Evolutionary conservation across 2,113 vertebrate species (phyloP).

Genomic region (Diphyllodes magnificus): DNA sequence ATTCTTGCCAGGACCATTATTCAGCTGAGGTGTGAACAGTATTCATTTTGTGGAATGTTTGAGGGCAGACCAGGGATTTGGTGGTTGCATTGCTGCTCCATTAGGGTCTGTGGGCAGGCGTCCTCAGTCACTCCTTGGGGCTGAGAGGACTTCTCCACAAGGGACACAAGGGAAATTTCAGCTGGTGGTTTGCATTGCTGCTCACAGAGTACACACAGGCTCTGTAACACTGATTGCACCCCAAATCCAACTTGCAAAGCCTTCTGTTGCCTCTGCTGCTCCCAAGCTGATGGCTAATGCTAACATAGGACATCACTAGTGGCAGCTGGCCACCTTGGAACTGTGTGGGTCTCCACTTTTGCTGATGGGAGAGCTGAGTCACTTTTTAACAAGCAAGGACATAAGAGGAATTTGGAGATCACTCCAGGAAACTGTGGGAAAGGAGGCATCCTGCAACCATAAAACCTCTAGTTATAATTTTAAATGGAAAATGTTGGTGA

Average conservation of each 20-base stretch:
- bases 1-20: background rate
- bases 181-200: background rate
- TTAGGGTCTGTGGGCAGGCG: background rate
- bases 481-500: background rate
- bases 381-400: background rate
- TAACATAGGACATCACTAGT: background rate
- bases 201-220: background rate
- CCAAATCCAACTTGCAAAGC: background rate
- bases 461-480: background rate
- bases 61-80: background rate
- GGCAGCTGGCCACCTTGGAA: background rate
- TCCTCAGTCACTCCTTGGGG: background rate
- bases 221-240: background rate
- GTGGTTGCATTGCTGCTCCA: background rate
- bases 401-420: background rate
- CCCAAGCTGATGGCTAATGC: background rate
- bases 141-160: background rate
- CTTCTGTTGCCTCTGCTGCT: background rate
- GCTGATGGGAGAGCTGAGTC: constrained; percentile 32
- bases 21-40: background rate
- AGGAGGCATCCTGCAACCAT: background rate
- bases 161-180: background rate
- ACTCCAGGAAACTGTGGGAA: constrained; percentile 45
- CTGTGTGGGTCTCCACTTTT: background rate
- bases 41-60: background rate